These are phyloP conservation scores for Microctonus brassicae DNA, from an alignment of 2,888 invertebrate species.

Conservation along the genomic window DNA sequence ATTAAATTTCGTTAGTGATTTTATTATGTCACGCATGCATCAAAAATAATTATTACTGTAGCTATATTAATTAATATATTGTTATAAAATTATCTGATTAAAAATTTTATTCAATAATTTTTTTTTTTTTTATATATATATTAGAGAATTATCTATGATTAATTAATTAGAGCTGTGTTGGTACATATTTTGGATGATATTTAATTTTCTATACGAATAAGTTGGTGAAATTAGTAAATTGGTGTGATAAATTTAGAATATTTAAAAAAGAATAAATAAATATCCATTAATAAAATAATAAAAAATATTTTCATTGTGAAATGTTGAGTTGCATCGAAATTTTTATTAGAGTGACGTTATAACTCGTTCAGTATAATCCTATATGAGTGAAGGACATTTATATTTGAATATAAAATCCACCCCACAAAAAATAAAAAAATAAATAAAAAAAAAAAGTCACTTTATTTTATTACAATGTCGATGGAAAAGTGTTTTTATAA, in stretches of 20 bases:
- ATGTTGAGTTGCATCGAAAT: too few species aligned
- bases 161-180: not conserved
- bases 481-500: not conserved
- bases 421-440: too few species aligned
- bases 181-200: not conserved
- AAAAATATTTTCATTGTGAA: too few species aligned
- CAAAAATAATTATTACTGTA: not conserved
- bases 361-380: not conserved
- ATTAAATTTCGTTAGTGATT: not conserved
- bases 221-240: not conserved
- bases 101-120: too few species aligned
- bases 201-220: not conserved
- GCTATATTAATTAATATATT: not conserved
- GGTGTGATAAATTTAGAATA: too few species aligned
- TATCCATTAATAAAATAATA: too few species aligned
- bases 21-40: not conserved
- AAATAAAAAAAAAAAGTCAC: not conserved
- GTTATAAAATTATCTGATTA: not conserved
- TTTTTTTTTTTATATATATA: not conserved
- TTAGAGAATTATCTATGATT: not conserved
- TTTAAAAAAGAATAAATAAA: too few species aligned
- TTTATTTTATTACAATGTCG: not conserved
- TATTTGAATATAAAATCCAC: too few species aligned
- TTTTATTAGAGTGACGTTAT: too few species aligned
- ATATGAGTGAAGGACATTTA: not conserved